phyloP scores from a whole-genome alignment of 2,797 vertebrate species.

The Clarias platycephalus region DNA sequence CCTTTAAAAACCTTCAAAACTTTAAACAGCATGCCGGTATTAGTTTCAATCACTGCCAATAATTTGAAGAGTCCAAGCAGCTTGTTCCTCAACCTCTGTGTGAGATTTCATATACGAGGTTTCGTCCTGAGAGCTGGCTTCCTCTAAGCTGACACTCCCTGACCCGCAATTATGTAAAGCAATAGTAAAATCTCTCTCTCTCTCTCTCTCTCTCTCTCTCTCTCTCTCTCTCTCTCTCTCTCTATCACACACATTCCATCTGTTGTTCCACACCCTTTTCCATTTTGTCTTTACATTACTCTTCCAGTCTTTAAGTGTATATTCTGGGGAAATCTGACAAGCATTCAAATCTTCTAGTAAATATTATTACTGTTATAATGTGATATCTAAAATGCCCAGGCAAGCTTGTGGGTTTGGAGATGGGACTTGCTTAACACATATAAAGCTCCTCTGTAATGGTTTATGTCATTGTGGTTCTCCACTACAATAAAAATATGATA shows the following conservation, averaged over 20 bases:
- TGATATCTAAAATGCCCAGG: conserved; percentile 1
- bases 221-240: not conserved
- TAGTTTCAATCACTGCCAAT: not conserved
- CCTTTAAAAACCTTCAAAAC: conserved; percentile 14
- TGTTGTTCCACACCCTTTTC: conserved; percentile 13
- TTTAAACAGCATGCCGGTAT: not conserved
- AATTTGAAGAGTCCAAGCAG: not conserved
- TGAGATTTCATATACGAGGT: not conserved
- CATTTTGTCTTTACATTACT: not conserved
- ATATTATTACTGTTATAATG: not conserved
- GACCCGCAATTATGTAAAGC: conserved; percentile 40
- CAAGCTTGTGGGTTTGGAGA: not conserved
- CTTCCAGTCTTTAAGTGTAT: not conserved
- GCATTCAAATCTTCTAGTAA: not conserved
- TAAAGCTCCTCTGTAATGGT: not conserved
- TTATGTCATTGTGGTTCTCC: not conserved
- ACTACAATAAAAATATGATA: not conserved
- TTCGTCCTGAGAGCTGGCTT: not conserved
- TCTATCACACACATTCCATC: not conserved
- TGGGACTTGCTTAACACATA: not conserved
- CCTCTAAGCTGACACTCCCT: conserved; percentile 38
- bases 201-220: conserved; percentile 30
- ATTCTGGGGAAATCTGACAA: not conserved
- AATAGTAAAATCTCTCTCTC: conserved; percentile 28
- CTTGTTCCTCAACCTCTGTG: not conserved